Evolutionary conservation across 2,888 invertebrate species (phyloP).

Genomic region (Erebia ligea): DNA sequence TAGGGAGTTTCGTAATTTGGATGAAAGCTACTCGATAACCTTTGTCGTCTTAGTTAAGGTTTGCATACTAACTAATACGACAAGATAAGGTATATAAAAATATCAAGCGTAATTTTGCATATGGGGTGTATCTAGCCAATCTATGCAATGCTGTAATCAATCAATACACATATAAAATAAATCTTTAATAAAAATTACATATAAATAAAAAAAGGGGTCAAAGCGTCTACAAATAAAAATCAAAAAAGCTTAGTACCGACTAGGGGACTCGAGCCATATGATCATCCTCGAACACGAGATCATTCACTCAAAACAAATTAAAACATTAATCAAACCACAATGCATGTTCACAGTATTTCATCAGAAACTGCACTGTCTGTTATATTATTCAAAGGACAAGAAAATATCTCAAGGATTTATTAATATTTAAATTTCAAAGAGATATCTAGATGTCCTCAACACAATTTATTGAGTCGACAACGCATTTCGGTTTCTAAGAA

Average conservation of each 20-base stretch:
- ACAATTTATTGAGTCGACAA: conserved; percentile 17
- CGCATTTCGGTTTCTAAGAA: conserved; percentile 8
- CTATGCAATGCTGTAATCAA: conserved; percentile 72
- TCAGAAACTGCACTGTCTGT: conserved; percentile 30
- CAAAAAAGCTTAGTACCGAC: conserved; percentile 60
- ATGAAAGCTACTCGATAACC: conserved; percentile 60
- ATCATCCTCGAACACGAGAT: conserved; percentile 41
- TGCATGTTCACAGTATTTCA: conserved; percentile 17
- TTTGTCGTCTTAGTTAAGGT: conserved; percentile 53
- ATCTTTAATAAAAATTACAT: conserved; percentile 50
- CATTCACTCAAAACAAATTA: conserved; percentile 35
- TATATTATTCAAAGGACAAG: conserved; percentile 17
- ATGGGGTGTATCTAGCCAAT: conserved; percentile 62
- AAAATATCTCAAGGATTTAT: conserved; percentile 16
- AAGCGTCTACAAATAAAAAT: conserved; percentile 74
- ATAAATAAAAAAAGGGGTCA: conserved; percentile 58
- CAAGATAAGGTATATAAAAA: conserved; percentile 57
- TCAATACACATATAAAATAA: conserved; percentile 65
- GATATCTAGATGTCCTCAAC: conserved; percentile 16
- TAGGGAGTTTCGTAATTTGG: conserved; percentile 65
- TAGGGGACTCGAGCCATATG: conserved; percentile 52
- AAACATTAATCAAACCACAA: conserved; percentile 19
- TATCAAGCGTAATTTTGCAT: conserved; percentile 68
- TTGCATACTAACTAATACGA: conserved; percentile 65
- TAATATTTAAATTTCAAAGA: background rate